Conservation (phyloP, 2,113 vertebrate species). For the Semnornis frantzii region DNA sequence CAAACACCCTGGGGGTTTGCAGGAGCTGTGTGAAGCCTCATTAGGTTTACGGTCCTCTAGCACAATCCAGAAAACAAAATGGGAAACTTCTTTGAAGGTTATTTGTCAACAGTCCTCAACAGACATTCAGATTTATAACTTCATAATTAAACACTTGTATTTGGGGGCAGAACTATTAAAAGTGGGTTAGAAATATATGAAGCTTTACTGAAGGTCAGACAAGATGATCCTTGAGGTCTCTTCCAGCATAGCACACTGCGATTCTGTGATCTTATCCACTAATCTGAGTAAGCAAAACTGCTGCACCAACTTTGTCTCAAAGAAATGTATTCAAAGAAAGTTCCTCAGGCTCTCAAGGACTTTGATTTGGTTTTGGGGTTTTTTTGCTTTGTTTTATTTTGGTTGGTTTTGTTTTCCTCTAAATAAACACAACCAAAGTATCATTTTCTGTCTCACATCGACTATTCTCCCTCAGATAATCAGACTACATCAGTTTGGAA, state of each 20-base stretch:
- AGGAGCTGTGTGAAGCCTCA: not conserved
- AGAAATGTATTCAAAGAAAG: not conserved
- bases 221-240: no score
- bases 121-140: not conserved
- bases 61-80: not conserved
- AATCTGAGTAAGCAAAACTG: not conserved
- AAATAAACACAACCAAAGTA: not conserved
- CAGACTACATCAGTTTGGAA: no score
- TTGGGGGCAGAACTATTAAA: not conserved
- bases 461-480: not conserved
- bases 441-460: not conserved
- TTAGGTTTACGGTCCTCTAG: not conserved
- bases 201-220: not conserved
- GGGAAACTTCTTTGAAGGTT: not conserved
- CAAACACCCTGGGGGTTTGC: not conserved
- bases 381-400: not conserved
- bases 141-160: not conserved
- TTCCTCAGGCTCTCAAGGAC: not conserved
- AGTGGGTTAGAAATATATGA: not conserved
- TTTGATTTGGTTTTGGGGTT: not conserved
- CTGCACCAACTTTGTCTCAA: not conserved
- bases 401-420: not conserved
- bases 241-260: no score
- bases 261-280: not conserved
- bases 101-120: not conserved